A percentile compares a stretch with the other conserved stretches of the same genome.
Conservation (phyloP, 2,113 vertebrate genomes). For the Neopipo cinnamomea region DNA sequence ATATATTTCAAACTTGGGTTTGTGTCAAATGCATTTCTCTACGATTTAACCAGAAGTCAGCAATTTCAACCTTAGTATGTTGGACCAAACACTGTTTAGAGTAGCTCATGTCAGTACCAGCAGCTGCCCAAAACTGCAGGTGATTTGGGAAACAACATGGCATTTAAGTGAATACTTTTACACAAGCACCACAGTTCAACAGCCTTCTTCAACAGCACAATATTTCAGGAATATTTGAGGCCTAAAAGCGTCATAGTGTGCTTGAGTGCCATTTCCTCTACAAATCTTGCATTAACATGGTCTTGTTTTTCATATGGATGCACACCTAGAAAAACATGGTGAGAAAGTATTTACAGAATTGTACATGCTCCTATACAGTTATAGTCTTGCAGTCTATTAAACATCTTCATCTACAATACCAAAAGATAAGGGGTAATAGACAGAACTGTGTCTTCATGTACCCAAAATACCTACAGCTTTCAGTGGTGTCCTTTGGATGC, state of each 20-base stretch:
- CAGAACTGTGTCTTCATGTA: neutral
- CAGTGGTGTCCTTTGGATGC: neutral
- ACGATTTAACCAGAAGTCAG: neutral
- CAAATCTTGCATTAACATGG: slow-evolving; percentile 84
- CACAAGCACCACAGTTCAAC: neutral
- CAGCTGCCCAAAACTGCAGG: neutral
- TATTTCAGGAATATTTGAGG: slow-evolving; percentile 38
- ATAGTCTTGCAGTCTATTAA: neutral
- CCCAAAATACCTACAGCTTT: neutral
- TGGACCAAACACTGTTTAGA: neutral
- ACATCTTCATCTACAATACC: neutral
- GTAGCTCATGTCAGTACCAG: neutral
- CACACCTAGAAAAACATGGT: slow-evolving; percentile 64
- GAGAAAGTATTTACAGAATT: neutral
- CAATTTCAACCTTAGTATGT: neutral
- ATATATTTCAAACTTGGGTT: neutral
- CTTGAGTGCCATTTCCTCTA: slow-evolving; percentile 89
- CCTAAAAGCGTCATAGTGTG: slow-evolving; percentile 83
- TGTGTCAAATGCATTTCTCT: neutral
- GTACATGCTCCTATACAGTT: neutral
- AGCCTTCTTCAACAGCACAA: neutral
- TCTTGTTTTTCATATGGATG: slow-evolving; percentile 80
- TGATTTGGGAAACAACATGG: neutral
- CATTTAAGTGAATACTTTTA: neutral
- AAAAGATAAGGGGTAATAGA: neutral